Percentiles rank a stretch among this genome's conserved stretches.
Conservation (phyloP, 2,797 vertebrate genomes). For the Anableps anableps region DNA sequence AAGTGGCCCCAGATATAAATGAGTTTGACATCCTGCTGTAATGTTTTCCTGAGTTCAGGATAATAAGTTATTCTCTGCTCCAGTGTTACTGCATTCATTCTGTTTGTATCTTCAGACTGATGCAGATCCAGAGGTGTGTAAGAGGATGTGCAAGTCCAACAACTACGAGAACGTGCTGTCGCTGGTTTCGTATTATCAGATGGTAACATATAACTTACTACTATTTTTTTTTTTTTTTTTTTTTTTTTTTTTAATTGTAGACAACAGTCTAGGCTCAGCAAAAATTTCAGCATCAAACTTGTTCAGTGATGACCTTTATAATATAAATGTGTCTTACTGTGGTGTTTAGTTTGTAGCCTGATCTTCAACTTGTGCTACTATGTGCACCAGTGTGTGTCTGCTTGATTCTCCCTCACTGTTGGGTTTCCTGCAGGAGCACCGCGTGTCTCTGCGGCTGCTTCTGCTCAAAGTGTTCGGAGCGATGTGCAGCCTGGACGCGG, state of each 20-base stretch:
- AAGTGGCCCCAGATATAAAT: no score
- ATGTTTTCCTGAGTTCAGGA: background rate
- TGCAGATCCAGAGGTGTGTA: conserved; percentile 97
- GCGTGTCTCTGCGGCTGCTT: conserved; percentile 89
- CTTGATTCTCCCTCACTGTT: background rate
- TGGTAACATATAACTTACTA: conserved; percentile 84
- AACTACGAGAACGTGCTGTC: conserved; percentile 91
- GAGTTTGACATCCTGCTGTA: no score
- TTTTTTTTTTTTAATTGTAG: background rate
- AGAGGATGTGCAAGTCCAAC: conserved; percentile 94
- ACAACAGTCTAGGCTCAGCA: background rate
- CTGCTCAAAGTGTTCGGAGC: conserved; percentile 97
- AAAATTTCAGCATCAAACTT: background rate
- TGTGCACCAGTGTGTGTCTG: background rate
- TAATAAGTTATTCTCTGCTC: background rate
- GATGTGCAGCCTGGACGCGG: conserved; percentile 92
- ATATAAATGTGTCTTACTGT: background rate
- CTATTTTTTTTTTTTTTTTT: background rate
- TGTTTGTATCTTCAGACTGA: conserved; percentile 86
- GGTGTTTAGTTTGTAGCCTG: background rate
- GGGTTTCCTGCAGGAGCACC: conserved; percentile 85
- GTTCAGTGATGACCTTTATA: background rate
- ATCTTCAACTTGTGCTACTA: background rate
- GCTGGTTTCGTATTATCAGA: conserved; percentile 96
- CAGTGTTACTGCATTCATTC: background rate